Base-by-base conservation (phyloP, 2,113 vertebrate species). In the Hemiscyllium ocellatum region DNA sequence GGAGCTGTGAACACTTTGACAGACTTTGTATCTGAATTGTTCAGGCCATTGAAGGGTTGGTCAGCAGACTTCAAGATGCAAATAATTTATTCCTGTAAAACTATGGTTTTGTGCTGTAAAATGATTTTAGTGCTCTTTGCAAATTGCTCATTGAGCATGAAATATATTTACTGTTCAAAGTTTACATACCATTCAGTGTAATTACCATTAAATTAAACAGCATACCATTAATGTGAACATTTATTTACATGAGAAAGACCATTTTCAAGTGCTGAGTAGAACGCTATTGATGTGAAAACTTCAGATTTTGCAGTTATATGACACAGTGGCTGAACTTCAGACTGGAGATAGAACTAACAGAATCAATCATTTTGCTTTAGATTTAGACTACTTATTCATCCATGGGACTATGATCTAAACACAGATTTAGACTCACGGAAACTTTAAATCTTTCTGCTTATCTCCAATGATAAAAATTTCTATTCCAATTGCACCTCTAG, bases 81-180 rank as follows among this genome's bases (percentile, higher is more conserved):
- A 95, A 37, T 76, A 42, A 37, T 72, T 72, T 72, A 70, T 94
- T 94, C 24, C 93, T 26, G 70, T 50, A 24, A 94, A 94, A 95
- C 69, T 50, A 70, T 29, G 47, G 42, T 76, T 95, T 95, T 95
- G 26, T 70, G 37, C 47, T 72, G 69, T 95, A 76, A 72, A 72
- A 95, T 72, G 72, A 95, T 95, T 76, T 95, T 95, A 52, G 94
- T 72, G 94, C 69, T 70, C 72, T 95, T 95, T 95, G 69, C 94
- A 95, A 95, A 76, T 72, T 76, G 94, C 69, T 95, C 94, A 95
- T 95, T 95, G 94, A 95, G 94, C 94, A 72, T 95, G 94, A 95
- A 95, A 95, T 95, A 70, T 72, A 52, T 95, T 95, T 95, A 72
- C 94, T 72, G 94, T 42, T 50, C 72, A 95, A 95, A 95, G 94